Evolutionary conservation across 2,888 invertebrate species (phyloP).

Genomic region (Drosophila gaucha): DNA sequence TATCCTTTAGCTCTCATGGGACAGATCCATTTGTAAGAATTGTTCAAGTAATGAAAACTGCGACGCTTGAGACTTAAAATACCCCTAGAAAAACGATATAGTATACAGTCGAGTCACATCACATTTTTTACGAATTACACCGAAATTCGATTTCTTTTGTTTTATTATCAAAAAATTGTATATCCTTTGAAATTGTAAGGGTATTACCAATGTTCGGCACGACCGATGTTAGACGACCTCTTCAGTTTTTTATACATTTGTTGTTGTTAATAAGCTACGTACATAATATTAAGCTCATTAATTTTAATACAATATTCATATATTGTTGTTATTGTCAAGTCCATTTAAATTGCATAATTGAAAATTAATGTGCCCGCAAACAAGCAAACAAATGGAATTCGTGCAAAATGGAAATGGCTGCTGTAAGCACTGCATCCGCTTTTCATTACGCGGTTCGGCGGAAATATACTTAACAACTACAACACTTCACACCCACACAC

Average conservation of each 20-base stretch:
- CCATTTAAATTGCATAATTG: conserved; percentile 61
- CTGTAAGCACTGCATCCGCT: conserved; percentile 36
- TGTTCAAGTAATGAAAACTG: too few relatives aligned
- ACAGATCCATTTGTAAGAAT: too few relatives aligned
- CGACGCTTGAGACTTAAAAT: too few relatives aligned
- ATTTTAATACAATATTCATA: conserved; percentile 29
- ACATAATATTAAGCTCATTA: conserved; percentile 39
- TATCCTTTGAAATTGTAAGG: too few relatives aligned
- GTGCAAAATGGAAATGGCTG: conserved; percentile 4
- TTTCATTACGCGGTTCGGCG: conserved; percentile 58
- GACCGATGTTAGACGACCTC: too few relatives aligned
- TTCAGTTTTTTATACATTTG: background rate
- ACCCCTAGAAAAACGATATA: too few relatives aligned
- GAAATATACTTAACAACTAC: conserved; percentile 40
- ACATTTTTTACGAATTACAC: too few relatives aligned
- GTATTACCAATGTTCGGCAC: too few relatives aligned
- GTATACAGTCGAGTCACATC: too few relatives aligned
- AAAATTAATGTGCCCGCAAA: conserved; percentile 32
- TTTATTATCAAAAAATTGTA: too few relatives aligned
- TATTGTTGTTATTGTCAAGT: conserved; percentile 36
- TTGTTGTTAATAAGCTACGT: background rate
- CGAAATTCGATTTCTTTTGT: too few relatives aligned
- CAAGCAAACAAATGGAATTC: background rate
- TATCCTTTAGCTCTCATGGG: too few relatives aligned
- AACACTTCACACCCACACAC: conserved; percentile 5